A percentile compares a stretch with the other conserved stretches of the same genome.
Evolutionary conservation across 92 coral and sea anemone species (phyloP).

Genomic region (Siderastrea radians): DNA sequence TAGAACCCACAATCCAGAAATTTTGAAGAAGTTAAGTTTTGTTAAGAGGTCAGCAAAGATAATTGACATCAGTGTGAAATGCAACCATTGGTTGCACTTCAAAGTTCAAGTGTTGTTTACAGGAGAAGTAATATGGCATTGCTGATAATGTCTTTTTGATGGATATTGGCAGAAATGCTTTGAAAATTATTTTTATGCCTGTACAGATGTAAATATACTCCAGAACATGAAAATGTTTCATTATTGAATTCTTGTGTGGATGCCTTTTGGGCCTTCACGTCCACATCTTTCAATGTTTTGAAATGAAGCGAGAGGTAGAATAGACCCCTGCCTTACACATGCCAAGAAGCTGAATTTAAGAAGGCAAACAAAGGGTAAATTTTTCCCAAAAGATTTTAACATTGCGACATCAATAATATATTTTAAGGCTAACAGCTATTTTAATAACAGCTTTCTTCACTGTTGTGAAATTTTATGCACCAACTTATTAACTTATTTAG

Average conservation of each 20-base stretch:
- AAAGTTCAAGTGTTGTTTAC: not conserved
- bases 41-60: too few relatives aligned
- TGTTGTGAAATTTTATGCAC: too few relatives aligned
- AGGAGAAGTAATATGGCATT: too few relatives aligned
- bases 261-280: not conserved
- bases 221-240: not conserved
- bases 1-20: too few relatives aligned
- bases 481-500: too few relatives aligned
- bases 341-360: not conserved
- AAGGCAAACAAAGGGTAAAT: not conserved
- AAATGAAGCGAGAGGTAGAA: not conserved
- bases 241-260: not conserved
- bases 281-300: not conserved
- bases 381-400: not conserved
- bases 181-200: not conserved
- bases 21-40: too few relatives aligned
- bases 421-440: too few relatives aligned
- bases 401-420: too few relatives aligned
- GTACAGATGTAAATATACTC: not conserved
- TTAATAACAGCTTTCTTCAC: too few relatives aligned
- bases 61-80: too few relatives aligned
- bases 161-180: not conserved
- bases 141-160: too few relatives aligned
- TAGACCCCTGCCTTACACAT: not conserved
- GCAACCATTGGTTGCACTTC: not conserved